Base-by-base conservation (phyloP, 2,113 vertebrate species). In the Gavia stellata region DNA sequence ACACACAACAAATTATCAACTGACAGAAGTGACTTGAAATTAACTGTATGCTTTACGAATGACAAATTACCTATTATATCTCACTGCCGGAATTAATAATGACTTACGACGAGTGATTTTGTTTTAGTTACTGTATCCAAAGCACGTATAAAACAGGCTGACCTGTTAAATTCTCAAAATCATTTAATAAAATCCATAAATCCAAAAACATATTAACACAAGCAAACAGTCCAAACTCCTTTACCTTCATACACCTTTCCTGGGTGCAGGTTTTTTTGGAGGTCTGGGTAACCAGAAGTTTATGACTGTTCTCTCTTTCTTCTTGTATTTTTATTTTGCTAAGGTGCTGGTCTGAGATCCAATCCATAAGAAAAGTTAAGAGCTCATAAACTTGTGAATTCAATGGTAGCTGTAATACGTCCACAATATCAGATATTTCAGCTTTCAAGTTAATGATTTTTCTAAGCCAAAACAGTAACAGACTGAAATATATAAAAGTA, bases 191-290 rank as follows among this genome's bases (percentile, higher is more conserved):
- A 5, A 0, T 1, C 20, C 19, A 1, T 1, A 93, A 75, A 80
- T 72, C 12, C 21, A 6, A 79, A 90, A 92, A 38, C 15, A 17
- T 17, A 38, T 40, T 55, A 75, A 78, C 18, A 50, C 3, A 45
- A n/a, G 29, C 26, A 74, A 88, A 78, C 24, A 83, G 79, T 38
- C 24, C 40, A 90, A 91, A 66, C 5, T 4, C 20, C 5, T 73
- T 92, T 98, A 99, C 99, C 99, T 99, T 99, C 42, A 98, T 94
- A 96, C 98, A 99, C 92, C 97, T 98, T 81, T 99, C 98, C 6
- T 97, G 98, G 75, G 94, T 92, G 96, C 62, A 93, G 95, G 50
- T 63, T 78, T 83, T 84, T 91, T 96, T 89, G 67, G 94, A 96
- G 61, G 71, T 62, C 84, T 95, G 80, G 26, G 58, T 91, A 83